Conservation (phyloP, 2,888 invertebrate species). For the Strigamia maritima region DNA sequence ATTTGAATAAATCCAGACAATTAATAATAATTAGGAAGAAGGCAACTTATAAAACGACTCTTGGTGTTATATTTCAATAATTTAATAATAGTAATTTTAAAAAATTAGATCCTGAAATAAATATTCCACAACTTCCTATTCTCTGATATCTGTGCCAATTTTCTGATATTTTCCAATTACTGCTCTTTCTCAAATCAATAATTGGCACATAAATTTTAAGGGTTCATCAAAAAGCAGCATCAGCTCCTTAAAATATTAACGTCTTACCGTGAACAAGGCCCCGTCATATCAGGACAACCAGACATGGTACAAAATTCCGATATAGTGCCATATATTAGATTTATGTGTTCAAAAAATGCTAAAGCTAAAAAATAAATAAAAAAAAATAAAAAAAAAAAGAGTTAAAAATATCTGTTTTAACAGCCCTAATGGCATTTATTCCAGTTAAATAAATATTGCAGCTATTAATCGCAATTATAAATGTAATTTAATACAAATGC, state of each 20-base stretch:
- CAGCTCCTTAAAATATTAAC: not conserved
- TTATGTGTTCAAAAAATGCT: slow-evolving; percentile 98
- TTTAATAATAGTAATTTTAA: not conserved
- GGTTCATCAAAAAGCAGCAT: not conserved
- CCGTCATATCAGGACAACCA: slow-evolving; percentile 94
- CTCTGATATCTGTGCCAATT: not conserved
- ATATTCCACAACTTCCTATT: not conserved
- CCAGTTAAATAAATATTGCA: too few species aligned
- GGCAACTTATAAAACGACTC: too few species aligned
- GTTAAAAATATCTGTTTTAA: too few species aligned
- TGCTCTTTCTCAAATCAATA: not conserved
- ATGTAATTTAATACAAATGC: too few species aligned
- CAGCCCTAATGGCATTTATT: too few species aligned
- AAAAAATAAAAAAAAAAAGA: not conserved
- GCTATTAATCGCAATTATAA: too few species aligned
- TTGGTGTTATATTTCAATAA: too few species aligned
- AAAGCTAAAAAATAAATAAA: slow-evolving; percentile 61
- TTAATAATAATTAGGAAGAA: too few species aligned
- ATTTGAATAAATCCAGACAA: too few species aligned
- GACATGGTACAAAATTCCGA: slow-evolving; percentile 97
- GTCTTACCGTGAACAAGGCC: slow-evolving; percentile 83
- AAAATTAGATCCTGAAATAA: not conserved
- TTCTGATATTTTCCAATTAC: not conserved
- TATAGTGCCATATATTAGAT: slow-evolving; percentile 95
- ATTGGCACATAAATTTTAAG: not conserved